Evolutionary conservation across 2,797 vertebrate genomes (phyloP).

Genomic region (Sebastes trivittatus): DNA sequence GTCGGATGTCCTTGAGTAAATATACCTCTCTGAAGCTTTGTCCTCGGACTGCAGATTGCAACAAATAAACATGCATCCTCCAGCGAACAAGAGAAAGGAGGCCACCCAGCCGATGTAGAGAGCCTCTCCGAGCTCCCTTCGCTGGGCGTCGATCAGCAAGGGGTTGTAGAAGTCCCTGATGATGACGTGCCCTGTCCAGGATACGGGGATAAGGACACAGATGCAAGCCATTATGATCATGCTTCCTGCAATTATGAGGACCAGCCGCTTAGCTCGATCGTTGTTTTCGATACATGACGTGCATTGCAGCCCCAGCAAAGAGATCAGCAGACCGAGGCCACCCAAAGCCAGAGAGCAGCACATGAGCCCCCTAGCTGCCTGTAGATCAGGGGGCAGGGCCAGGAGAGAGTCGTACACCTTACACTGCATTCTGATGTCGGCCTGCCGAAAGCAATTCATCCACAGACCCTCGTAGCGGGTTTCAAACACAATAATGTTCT

Average conservation of each 20-base stretch:
- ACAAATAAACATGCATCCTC: conserved; percentile 85
- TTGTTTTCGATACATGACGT: conserved; percentile 77
- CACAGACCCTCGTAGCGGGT: conserved; percentile 93
- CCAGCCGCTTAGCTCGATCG: conserved; percentile 72
- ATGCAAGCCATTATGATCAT: conserved; percentile 84
- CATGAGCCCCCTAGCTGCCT: conserved; percentile 91
- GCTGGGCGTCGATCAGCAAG: conserved; percentile 80
- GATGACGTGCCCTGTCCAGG: conserved; percentile 89
- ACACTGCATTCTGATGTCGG: conserved; percentile 89
- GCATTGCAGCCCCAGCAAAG: conserved; percentile 86
- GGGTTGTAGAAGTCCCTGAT: conserved; percentile 92
- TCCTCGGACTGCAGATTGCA: conserved; percentile 71
- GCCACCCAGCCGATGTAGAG: conserved; percentile 94
- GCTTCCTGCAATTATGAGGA: conserved; percentile 85
- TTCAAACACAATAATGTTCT: conserved; percentile 94
- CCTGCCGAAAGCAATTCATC: conserved; percentile 92
- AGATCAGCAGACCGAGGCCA: conserved; percentile 81
- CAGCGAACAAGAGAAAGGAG: conserved; percentile 80
- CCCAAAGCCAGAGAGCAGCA: conserved; percentile 83
- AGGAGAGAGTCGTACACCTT: conserved; percentile 90
- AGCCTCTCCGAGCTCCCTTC: conserved; percentile 92
- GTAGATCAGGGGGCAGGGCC: conserved; percentile 85
- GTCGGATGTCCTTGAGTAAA: conserved; percentile 69
- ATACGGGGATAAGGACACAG: conserved; percentile 88
- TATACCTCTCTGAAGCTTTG: conserved; percentile 57